These are phyloP conservation scores for Ephialtes manifestator DNA, from an alignment of 2,888 invertebrate species.

Conservation along the genomic window DNA sequence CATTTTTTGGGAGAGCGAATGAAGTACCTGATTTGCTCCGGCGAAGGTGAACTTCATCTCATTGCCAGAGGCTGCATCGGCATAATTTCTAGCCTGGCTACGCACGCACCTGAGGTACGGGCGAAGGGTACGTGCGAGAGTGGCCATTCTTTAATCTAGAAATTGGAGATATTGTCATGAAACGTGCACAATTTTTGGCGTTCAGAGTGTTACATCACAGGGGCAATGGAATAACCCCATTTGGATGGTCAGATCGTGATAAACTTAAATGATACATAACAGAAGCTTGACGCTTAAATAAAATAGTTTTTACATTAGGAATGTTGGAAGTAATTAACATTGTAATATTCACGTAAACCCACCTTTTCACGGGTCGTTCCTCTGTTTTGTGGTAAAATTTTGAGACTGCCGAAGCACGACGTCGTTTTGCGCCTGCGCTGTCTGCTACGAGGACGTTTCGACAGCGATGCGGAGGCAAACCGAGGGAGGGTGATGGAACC, in stretches of 20 bases:
- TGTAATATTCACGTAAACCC: constrained; percentile 15
- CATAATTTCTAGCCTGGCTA: constrained; percentile 88
- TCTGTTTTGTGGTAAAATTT: constrained; percentile 62
- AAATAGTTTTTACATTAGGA: neutral
- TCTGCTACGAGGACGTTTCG: constrained; percentile 49
- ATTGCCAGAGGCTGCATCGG: constrained; percentile 87
- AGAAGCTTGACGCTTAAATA: neutral
- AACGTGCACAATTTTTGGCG: constrained; percentile 27
- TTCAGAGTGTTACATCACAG: constrained; percentile 71
- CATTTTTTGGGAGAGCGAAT: neutral
- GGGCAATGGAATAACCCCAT: constrained; percentile 54
- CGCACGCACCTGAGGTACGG: constrained; percentile 79
- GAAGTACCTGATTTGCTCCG: constrained; percentile 93
- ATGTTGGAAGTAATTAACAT: neutral
- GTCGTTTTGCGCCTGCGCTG: constrained; percentile 66
- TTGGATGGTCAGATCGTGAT: neutral
- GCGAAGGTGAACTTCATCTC: constrained; percentile 97
- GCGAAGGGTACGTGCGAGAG: constrained; percentile 80
- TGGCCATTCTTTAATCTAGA: constrained; percentile 77
- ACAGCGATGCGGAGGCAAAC: neutral
- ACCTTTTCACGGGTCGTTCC: constrained; percentile 60
- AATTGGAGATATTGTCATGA: constrained; percentile 30
- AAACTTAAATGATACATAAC: neutral
- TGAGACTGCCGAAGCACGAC: constrained; percentile 55
- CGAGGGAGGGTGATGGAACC: neutral